Percentiles rank a stretch among this genome's conserved stretches.
phyloP scores from a whole-genome alignment of 2,113 vertebrate species.

The Sinocyclocheilus anshuiensis region DNA sequence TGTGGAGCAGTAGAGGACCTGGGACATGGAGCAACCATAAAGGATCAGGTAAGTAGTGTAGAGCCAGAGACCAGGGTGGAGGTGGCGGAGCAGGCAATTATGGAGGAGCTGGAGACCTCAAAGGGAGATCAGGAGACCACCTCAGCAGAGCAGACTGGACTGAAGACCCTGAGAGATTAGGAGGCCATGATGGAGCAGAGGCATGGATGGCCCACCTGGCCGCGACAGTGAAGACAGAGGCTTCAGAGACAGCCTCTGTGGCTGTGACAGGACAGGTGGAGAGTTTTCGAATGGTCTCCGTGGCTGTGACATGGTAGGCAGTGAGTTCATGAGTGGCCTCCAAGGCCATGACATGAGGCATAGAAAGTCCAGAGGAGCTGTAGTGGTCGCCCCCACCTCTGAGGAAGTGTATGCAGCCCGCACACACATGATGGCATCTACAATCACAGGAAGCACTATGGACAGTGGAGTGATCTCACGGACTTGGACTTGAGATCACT shows the following conservation, averaged over 20 bases:
- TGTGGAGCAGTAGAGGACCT: background rate
- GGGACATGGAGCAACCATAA: background rate
- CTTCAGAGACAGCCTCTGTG: background rate
- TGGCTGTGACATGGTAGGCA: background rate
- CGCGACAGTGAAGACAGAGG: background rate
- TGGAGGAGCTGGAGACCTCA: background rate
- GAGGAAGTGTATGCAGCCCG: background rate
- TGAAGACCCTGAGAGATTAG: background rate
- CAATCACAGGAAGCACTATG: background rate
- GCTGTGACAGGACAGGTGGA: background rate
- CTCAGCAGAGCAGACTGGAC: background rate
- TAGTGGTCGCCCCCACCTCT: background rate
- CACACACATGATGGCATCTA: background rate
- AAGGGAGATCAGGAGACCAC: background rate
- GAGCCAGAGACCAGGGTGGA: background rate
- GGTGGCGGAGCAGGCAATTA: background rate
- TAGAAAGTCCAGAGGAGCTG: background rate
- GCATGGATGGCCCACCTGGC: background rate
- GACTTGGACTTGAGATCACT: background rate
- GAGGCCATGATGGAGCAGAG: background rate
- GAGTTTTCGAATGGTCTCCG: background rate
- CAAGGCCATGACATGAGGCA: background rate
- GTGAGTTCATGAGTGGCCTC: background rate
- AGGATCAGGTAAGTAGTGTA: background rate
- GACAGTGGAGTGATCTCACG: background rate